These are phyloP conservation scores for Balanococcus diminutus DNA, from an alignment of 2,888 invertebrate genomes.

Conservation along the genomic window DNA sequence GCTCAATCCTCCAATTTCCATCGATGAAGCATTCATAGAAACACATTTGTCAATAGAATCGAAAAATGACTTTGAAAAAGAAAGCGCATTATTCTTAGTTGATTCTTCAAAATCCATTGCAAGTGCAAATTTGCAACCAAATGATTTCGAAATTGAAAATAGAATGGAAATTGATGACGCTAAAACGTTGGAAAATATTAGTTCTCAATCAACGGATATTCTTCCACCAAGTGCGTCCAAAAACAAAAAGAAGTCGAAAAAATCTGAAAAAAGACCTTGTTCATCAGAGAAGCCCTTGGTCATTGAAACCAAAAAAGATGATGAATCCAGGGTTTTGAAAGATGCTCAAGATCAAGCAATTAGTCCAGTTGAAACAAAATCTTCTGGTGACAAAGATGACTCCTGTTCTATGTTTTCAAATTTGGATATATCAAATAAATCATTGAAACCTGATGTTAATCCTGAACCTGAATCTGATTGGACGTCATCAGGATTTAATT, in stretches of 20 bases:
- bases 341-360: not conserved
- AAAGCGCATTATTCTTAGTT: too few relatives aligned
- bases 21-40: not conserved
- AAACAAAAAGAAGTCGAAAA: not conserved
- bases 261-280: not conserved
- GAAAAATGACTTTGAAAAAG: too few relatives aligned
- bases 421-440: not conserved
- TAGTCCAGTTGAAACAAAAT: not conserved
- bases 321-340: not conserved
- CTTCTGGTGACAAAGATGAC: not conserved
- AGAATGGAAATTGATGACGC: not conserved
- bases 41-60: too few relatives aligned
- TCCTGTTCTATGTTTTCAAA: too few relatives aligned
- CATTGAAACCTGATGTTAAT: not conserved
- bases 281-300: not conserved
- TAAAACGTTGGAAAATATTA: not conserved
- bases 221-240: not conserved
- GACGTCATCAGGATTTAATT: not conserved
- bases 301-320: not conserved
- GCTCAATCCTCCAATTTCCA: not conserved
- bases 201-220: not conserved
- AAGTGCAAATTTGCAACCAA: not conserved
- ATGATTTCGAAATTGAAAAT: not conserved
- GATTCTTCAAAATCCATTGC: not conserved
- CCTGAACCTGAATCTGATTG: not conserved